phyloP scores from a whole-genome alignment of 2,113 vertebrate species.

The Micronisus gabar region DNA sequence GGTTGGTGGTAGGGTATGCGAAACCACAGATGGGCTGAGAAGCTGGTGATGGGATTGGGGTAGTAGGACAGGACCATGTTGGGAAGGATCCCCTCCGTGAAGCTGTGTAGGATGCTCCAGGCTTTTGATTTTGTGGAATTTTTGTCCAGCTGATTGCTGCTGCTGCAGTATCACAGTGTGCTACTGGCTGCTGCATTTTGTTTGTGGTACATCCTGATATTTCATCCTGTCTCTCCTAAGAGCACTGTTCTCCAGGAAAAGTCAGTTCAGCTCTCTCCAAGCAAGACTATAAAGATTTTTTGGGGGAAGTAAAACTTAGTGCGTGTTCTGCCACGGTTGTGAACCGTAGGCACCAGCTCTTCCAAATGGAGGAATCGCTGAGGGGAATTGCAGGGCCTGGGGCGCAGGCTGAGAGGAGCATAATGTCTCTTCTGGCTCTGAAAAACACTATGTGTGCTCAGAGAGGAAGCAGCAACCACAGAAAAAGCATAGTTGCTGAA shows the following conservation, averaged over 20 bases:
- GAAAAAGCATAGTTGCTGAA: background rate
- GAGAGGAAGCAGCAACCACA: constrained; percentile 27
- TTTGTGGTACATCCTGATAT: background rate
- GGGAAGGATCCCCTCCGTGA: background rate
- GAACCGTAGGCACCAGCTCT: background rate
- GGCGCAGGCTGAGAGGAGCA: background rate
- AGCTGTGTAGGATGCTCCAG: background rate
- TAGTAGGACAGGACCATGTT: background rate
- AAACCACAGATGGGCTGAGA: background rate
- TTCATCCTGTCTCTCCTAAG: background rate
- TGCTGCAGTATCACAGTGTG: background rate
- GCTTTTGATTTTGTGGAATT: background rate
- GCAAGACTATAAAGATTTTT: background rate
- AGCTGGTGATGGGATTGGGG: background rate
- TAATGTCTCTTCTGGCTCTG: background rate
- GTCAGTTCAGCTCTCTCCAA: background rate
- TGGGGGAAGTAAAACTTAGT: background rate
- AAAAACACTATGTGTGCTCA: background rate
- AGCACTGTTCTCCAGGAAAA: background rate
- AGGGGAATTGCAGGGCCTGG: background rate
- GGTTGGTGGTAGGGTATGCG: background rate
- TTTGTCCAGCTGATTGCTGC: background rate
- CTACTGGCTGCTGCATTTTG: background rate
- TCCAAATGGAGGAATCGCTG: background rate
- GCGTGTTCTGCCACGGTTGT: background rate